Evolutionary conservation across 2,888 invertebrate species (phyloP), one percentile per base, ranked within the genome.

Genomic region (Acanthosoma haemorrhoidale): DNA sequence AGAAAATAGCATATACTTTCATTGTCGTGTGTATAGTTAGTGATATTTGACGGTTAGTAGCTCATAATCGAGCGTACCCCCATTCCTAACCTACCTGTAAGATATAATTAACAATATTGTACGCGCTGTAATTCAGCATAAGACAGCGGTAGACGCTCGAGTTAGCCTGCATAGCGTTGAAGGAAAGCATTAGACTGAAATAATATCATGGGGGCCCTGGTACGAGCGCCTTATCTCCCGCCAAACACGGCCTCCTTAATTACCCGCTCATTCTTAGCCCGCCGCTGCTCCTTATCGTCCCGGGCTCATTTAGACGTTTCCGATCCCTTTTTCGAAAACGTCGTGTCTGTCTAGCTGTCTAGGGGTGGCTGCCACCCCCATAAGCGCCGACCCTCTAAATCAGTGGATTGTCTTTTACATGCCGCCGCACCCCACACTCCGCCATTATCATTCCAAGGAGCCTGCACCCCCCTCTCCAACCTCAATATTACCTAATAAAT

Each of bases 391-490:
- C 15, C 2, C 51, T 15, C 60, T 64, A 64, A 64, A 64, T 64
- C 64, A 64, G 41, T 11, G 64, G 41, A 64, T 64, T 64, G 64
- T 64, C 64, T 64, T 64, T 64, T 43, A 64, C 64, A 64, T 64
- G 38, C 38, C 64, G 16, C 21, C 36, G 18, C 43, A 29, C 15
- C 25, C 21, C 18, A 15, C 29, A 15, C 29, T 15, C 21, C 38
- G 25, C 64, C 64, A 64, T 64, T 64, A 64, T 64, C 64, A 64
- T 64, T 64, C 64, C 64, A 64, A 64, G 64, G 61, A 61, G 18
- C 31, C 36, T 8, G 8, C 41, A 41, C 16, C 5, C n/a, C 41
- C 41, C n/a, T n/a, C n/a, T 29, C 51, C 51, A 51, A 60, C 64
- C 64, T 43, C 64, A 41, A 64, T 64, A 64, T 64, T 64, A 64